Evolutionary conservation across 1,140 invertebrate genomes (phyloP).

Genomic region (Plutomurus gul): DNA sequence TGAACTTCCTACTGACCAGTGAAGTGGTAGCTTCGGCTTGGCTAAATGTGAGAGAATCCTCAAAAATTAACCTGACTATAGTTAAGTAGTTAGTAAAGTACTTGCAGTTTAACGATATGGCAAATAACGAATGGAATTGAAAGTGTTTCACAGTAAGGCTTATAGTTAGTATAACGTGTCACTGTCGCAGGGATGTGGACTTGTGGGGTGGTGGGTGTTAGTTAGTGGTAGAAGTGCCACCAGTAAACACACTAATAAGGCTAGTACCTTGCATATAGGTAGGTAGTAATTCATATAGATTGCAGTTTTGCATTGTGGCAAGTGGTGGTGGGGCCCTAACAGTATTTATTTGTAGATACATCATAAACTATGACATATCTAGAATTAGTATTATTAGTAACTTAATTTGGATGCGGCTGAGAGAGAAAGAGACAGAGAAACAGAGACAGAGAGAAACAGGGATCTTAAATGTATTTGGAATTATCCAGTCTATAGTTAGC

Average conservation of each 20-base stretch:
- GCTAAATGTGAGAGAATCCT: conserved; percentile 19
- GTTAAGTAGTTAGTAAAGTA: neutral
- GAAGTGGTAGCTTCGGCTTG: conserved; percentile 32
- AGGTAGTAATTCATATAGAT: too few species aligned
- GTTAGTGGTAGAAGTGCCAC: neutral
- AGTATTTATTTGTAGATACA: too few species aligned
- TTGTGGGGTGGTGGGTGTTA: neutral
- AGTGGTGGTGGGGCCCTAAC: too few species aligned
- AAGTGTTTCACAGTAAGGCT: neutral
- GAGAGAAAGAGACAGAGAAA: too few species aligned
- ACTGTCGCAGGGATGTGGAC: neutral
- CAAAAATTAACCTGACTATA: conserved; percentile 1
- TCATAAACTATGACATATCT: too few species aligned
- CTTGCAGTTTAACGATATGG: neutral
- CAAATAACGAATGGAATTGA: neutral
- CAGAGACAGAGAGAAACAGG: too few species aligned
- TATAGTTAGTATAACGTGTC: neutral
- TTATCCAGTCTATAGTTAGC: too few species aligned
- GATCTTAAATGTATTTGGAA: too few species aligned
- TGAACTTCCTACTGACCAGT: conserved; percentile 43
- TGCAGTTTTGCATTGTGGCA: too few species aligned
- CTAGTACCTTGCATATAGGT: neutral
- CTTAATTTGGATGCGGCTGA: too few species aligned
- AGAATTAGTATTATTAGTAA: too few species aligned
- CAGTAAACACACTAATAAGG: neutral